Evolutionary conservation across 1,140 invertebrate species (phyloP), one percentile per base, ranked within the genome.

Genomic region (Rhynchophorus ferrugineus): DNA sequence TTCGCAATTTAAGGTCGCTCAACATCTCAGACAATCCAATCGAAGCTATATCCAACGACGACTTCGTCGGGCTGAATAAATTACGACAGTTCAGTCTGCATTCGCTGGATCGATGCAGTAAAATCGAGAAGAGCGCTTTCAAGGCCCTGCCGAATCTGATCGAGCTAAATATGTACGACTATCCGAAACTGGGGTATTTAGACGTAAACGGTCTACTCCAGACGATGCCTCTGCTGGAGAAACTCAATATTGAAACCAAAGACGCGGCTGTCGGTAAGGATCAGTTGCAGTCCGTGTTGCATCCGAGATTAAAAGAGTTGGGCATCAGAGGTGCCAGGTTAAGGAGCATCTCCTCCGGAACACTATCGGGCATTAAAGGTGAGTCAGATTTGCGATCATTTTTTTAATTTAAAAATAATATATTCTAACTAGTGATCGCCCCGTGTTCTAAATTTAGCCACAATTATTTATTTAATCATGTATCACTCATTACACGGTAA

Each of bases 91-190:
- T 93, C 7, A 78, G 78, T 49, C 77, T 92, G 19, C 77, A 78
- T 36, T 74, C 84, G 63, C 68, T 94, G 29, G 64, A 75, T 1
- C 75, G 82, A 55, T 83, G 86, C 50, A 81, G 75, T 0, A 79
- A 82, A 64, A 83, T 94, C 33, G 90, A 93, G 61, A 88, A 88
- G 67, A 83, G 79, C 48, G 84, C 87, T n/a, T 89, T 93, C 59
- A 81, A 80, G 49, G 65, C 78, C 3, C 62, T 91, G 1, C 73
- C 76, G 1, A 87, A 87, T 68, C 68, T 95, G 35, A 73, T 78
- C 5, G 73, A 76, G 45, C 61, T 95, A 2, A 69, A 82, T 52
- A 80, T 87, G 1, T 83, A 84, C 61, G 80, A 81, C 49, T 87
- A 84, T 66, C 86, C 86, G 0, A 77, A 81, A 60, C 60, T 93